phyloP scores from a whole-genome alignment of 1,140 invertebrate genomes.

The Idris sp. region DNA sequence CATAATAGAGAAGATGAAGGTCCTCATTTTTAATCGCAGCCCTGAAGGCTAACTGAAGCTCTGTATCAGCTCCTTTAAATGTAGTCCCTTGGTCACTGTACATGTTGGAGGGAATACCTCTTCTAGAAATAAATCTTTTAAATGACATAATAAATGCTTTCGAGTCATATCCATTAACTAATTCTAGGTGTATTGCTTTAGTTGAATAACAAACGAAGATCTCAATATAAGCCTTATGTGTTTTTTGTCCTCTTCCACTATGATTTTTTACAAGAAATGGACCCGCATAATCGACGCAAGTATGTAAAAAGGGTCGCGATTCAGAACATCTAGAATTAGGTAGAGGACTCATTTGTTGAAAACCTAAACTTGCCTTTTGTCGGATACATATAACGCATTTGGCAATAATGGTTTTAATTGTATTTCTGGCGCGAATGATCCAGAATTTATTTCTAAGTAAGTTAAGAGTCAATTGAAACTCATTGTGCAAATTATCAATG shows the following conservation, averaged over 20 bases:
- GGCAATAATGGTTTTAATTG: not conserved
- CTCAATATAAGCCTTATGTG: not conserved
- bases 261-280: not conserved
- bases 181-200: not conserved
- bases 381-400: not conserved
- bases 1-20: no score
- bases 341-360: not conserved
- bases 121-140: not conserved
- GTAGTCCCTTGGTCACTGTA: not conserved
- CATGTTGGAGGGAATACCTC: not conserved
- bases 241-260: not conserved
- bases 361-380: not conserved
- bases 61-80: not conserved
- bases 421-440: not conserved
- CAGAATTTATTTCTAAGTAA: not conserved
- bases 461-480: not conserved
- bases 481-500: not conserved
- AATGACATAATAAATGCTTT: not conserved
- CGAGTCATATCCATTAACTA: not conserved
- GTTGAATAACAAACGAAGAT: slow-evolving; percentile 1
- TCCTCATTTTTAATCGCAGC: no score
- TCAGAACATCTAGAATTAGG: not conserved
- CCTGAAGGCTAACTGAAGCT: no score
- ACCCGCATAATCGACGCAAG: not conserved
- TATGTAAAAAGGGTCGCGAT: not conserved